A percentile compares a stretch with the other conserved stretches of the same genome.
phyloP scores from a whole-genome alignment of 2,888 invertebrate species.

The Dorcus parallelipipedus region DNA sequence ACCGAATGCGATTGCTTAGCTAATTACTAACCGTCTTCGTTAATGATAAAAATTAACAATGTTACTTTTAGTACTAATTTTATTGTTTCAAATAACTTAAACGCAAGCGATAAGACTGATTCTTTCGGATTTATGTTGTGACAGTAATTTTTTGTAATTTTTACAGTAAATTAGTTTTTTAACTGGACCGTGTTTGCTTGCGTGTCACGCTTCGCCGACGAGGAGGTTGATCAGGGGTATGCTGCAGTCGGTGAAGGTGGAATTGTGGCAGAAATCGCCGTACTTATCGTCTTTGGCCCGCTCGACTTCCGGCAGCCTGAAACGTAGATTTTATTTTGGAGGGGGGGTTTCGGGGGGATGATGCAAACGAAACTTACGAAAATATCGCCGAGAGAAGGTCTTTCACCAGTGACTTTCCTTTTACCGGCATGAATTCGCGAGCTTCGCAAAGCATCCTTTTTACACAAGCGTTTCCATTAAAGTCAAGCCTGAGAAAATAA shows the following conservation, averaged over 20 bases:
- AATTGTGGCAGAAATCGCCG: slow-evolving; percentile 21
- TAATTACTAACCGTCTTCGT: slow-evolving; percentile 8
- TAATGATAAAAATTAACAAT: no score
- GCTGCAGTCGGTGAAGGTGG: slow-evolving; percentile 23
- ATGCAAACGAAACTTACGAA: slow-evolving; percentile 50
- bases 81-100: slow-evolving; percentile 3
- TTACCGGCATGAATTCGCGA: slow-evolving; percentile 54
- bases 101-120: slow-evolving; percentile 15
- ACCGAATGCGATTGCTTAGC: slow-evolving; percentile 5
- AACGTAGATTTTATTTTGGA: slow-evolving; percentile 4
- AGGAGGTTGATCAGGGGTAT: slow-evolving; percentile 27
- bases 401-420: slow-evolving; percentile 63
- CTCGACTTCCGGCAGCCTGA: slow-evolving; percentile 8
- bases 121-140: slow-evolving; percentile 6
- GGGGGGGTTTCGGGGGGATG: no score
- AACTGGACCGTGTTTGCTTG: neutral
- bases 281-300: slow-evolving; percentile 12
- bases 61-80: neutral
- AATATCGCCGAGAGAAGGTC: slow-evolving; percentile 64
- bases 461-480: slow-evolving; percentile 63
- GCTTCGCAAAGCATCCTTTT: slow-evolving; percentile 68
- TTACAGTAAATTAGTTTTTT: neutral
- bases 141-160: neutral
- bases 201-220: slow-evolving; percentile 16
- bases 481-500: slow-evolving; percentile 54